These are phyloP conservation scores for Tinamus guttatus DNA, from an alignment of 2,113 vertebrate genomes.

Conservation along the genomic window DNA sequence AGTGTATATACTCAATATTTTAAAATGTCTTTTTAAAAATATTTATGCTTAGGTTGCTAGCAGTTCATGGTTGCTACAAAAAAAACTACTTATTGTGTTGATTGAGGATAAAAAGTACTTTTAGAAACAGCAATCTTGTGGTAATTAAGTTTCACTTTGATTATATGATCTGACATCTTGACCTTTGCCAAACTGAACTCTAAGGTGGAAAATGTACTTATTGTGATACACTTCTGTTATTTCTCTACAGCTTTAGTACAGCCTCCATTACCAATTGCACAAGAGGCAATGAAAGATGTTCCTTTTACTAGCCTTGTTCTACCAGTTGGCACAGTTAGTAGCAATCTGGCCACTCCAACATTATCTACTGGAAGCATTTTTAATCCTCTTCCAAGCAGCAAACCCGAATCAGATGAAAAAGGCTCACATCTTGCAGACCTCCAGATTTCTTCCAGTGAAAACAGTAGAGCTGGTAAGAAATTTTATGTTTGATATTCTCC, in stretches of 20 bases:
- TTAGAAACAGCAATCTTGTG: neutral
- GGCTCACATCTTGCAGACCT: conserved; percentile 82
- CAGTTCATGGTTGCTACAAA: neutral
- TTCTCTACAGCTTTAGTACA: conserved; percentile 85
- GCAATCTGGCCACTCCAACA: conserved; percentile 73
- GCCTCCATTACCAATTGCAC: conserved; percentile 83
- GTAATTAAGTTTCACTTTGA: neutral
- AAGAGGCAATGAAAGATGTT: conserved; percentile 90
- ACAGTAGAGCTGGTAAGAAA: conserved; percentile 84
- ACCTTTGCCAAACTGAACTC: neutral
- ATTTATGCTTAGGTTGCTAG: neutral
- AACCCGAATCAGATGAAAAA: conserved; percentile 84
- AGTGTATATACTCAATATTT: neutral
- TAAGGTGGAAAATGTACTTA: neutral
- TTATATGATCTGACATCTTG: neutral
- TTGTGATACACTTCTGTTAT: neutral
- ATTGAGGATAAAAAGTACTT: neutral
- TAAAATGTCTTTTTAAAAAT: neutral
- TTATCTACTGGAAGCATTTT: conserved; percentile 88
- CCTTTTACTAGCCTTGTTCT: conserved; percentile 88
- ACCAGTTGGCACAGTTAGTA: conserved; percentile 81
- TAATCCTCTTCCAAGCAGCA: conserved; percentile 83
- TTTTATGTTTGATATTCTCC: neutral
- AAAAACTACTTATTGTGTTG: neutral
- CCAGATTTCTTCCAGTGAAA: conserved; percentile 85